Percentiles rank a stretch among this genome's conserved stretches.
These are phyloP conservation scores for Marronus borbonicus DNA, from an alignment of 2,888 invertebrate species.

Conservation along the genomic window DNA sequence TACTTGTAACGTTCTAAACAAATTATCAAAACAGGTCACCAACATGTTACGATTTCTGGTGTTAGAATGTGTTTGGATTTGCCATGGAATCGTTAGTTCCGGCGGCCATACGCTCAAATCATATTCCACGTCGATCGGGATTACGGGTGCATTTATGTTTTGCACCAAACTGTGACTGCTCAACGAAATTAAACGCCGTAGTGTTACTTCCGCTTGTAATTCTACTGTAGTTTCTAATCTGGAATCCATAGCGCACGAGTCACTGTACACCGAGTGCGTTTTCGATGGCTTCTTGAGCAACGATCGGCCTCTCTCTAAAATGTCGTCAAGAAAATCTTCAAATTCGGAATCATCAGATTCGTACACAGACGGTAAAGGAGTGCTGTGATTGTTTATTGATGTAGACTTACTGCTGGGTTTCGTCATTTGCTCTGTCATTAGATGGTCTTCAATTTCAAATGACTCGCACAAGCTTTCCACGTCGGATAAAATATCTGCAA, in stretches of 20 bases:
- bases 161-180: slow-evolving; percentile 65
- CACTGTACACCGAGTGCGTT: slow-evolving; percentile 57
- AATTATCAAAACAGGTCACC: slow-evolving; percentile 78
- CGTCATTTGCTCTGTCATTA: slow-evolving; percentile 57
- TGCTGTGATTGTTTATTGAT: slow-evolving; percentile 67
- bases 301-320: slow-evolving; percentile 75
- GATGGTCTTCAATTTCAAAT: slow-evolving; percentile 61
- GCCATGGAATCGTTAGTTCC: slow-evolving; percentile 70
- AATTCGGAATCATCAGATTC: slow-evolving; percentile 89
- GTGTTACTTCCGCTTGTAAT: slow-evolving; percentile 82
- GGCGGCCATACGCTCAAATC: slow-evolving; percentile 71
- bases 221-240: slow-evolving; percentile 87
- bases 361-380: slow-evolving; percentile 78
- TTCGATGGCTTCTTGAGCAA: slow-evolving; percentile 68
- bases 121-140: slow-evolving; percentile 67
- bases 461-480: slow-evolving; percentile 62
- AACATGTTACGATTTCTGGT: slow-evolving; percentile 75
- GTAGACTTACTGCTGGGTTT: slow-evolving; percentile 45
- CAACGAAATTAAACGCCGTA: slow-evolving; percentile 73
- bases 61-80: slow-evolving; percentile 70
- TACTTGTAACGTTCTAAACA: slow-evolving; percentile 79
- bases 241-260: slow-evolving; percentile 82
- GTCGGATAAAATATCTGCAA: slow-evolving; percentile 62
- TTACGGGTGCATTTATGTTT: slow-evolving; percentile 65
- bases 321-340: slow-evolving; percentile 83